Base-by-base conservation (phyloP, 2,113 vertebrate genomes). In the Acanthisitta chloris region DNA sequence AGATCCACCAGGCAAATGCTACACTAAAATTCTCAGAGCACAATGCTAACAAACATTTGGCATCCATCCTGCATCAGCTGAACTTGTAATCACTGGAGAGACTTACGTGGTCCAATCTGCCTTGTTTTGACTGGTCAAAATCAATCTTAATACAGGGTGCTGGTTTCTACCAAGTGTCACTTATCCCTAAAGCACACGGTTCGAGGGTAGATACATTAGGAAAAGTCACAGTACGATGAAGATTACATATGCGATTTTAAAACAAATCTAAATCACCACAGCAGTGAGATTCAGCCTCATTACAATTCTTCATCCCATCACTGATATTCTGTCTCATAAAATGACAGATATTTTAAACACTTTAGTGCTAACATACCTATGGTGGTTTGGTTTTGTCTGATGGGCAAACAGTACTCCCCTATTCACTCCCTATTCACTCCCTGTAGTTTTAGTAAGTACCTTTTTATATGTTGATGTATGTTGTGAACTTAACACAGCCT, bases 91-190 rank as follows among this genome's bases (percentile, higher is more conserved):
- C 84, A n/a, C 90, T 19, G 9, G 54, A 70, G 84, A 88, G 76
- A 83, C 90, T 94, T 92, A 81, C 64, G 12, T 31, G 42, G 79
- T 61, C 83, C 92, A 86, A 81, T 94, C 85, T 95, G 64, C 81
- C 66, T 91, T 70, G 67, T 66, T 93, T 81, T 79, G 70, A 72
- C n/a, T 55, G 71, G 25, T 79, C 67, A 84, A 36, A 92, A 81
- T 86, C 78, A 83, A 49, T 88, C 86, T 94, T 72, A 83, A 77
- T 38, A 17, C 54, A 81, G 66, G 19, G 43, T 57, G 31, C 59
- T 94, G 81, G 21, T 70, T 91, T 90, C 86, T 86, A 86, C 71
- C 83, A 88, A 87, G 90, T 83, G 81, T 78, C 94, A 70, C 59
- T 94, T 67, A 71, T 74, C 79, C 34, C 55, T 52, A 28, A 87